These are phyloP conservation scores for Tromatobia lineatoria DNA, from an alignment of 2,888 invertebrate genomes.

Conservation along the genomic window DNA sequence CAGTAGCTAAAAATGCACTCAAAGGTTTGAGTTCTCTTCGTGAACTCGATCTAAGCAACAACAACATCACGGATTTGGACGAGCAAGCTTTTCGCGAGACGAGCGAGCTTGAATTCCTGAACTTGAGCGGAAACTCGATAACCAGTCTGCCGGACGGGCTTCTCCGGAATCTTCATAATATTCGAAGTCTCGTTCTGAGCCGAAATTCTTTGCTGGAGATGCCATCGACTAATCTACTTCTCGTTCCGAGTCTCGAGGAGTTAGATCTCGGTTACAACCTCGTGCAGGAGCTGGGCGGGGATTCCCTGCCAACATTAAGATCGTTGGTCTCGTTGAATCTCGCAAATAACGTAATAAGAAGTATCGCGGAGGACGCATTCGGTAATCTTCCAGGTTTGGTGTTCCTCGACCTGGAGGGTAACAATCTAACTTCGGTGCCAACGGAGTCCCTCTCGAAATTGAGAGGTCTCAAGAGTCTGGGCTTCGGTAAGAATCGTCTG, in stretches of 20 bases:
- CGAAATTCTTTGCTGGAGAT: conserved; percentile 93
- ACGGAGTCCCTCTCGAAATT: conserved; percentile 92
- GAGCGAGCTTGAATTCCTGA: conserved; percentile 90
- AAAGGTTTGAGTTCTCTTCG: conserved; percentile 90
- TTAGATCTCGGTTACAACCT: conserved; percentile 93
- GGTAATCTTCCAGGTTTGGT: conserved; percentile 91
- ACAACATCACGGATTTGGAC: conserved; percentile 91
- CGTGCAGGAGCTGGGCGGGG: conserved; percentile 90
- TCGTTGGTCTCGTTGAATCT: conserved; percentile 90
- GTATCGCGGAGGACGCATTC: conserved; percentile 90
- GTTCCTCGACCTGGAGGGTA: conserved; percentile 92
- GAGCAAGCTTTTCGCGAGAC: conserved; percentile 93
- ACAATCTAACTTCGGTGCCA: conserved; percentile 92
- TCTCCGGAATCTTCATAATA: conserved; percentile 89
- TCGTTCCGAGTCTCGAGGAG: conserved; percentile 89
- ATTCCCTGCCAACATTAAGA: conserved; percentile 91
- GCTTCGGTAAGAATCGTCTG: conserved; percentile 93
- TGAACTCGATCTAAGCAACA: conserved; percentile 91
- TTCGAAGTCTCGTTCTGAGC: conserved; percentile 91
- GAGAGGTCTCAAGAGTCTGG: conserved; percentile 91
- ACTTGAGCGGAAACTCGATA: conserved; percentile 92
- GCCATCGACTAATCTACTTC: conserved; percentile 90
- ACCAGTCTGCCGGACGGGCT: conserved; percentile 91
- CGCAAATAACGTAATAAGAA: conserved; percentile 92
- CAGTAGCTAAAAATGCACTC: conserved; percentile 91